phyloP scores from a whole-genome alignment of 2,113 vertebrate genomes.

The Holacanthus passer region DNA sequence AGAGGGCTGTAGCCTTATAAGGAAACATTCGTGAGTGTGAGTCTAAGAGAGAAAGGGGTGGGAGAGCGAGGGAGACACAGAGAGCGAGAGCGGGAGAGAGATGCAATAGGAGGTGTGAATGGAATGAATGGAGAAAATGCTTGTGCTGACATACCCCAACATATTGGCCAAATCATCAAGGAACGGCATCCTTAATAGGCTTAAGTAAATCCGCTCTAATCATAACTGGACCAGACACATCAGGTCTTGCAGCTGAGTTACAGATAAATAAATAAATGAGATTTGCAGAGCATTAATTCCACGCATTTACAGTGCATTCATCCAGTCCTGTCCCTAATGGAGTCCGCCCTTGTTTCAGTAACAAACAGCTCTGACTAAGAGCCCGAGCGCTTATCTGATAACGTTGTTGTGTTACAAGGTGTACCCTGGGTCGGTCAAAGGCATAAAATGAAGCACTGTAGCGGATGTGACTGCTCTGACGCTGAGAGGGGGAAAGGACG shows the following conservation, averaged over 20 bases:
- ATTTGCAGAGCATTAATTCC: constrained; percentile 15
- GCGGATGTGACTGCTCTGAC: constrained; percentile 32
- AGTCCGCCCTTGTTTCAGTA: constrained; percentile 27
- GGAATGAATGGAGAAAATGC: constrained; percentile 53
- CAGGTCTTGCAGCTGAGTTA: background rate
- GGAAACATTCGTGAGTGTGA: constrained; percentile 72
- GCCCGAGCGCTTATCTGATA: constrained; percentile 50
- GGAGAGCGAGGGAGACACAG: constrained; percentile 38
- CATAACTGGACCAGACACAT: constrained; percentile 43
- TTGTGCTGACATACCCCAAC: constrained; percentile 33
- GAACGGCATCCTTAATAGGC: constrained; percentile 43
- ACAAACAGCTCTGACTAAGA: constrained; percentile 7
- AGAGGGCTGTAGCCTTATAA: constrained; percentile 78
- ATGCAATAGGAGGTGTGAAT: constrained; percentile 52
- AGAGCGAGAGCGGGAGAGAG: constrained; percentile 19
- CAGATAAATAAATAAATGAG: constrained; percentile 33
- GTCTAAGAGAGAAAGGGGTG: constrained; percentile 52
- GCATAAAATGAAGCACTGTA: constrained; percentile 23
- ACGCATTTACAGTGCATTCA: background rate
- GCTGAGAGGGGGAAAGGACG: constrained; percentile 7
- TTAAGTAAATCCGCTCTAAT: constrained; percentile 58
- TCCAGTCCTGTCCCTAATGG: background rate
- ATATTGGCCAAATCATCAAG: constrained; percentile 43
- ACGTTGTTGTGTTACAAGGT: constrained; percentile 32
- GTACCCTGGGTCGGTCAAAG: constrained; percentile 47